Evolutionary conservation across 2,888 invertebrate species (phyloP).

Genomic region (Schizotus pectinicornis): DNA sequence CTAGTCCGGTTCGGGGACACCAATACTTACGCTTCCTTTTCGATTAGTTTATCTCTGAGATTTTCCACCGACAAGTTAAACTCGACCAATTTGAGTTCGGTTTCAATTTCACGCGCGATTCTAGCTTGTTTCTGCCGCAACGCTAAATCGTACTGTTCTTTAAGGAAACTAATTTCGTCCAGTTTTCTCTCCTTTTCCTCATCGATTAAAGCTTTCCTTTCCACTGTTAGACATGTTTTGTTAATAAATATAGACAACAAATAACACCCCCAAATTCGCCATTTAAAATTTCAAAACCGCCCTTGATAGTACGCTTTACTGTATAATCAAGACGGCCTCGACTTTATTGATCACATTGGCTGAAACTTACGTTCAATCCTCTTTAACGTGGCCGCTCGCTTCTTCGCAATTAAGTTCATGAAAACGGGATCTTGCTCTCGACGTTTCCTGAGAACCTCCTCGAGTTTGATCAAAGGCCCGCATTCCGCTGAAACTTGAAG

Average conservation of each 20-base stretch:
- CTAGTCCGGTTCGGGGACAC: not conserved
- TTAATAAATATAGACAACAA: not conserved
- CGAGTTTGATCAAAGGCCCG: conserved; percentile 49
- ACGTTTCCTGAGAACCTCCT: conserved; percentile 39
- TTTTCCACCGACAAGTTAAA: conserved; percentile 46
- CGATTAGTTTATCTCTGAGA: conserved; percentile 49
- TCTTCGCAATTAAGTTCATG: conserved; percentile 49
- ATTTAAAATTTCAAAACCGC: too few relatives aligned
- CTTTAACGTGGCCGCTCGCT: conserved; percentile 49
- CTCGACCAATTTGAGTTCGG: conserved; percentile 47
- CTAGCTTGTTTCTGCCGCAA: conserved; percentile 46
- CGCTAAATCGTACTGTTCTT: conserved; percentile 51
- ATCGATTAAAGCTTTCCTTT: conserved; percentile 45
- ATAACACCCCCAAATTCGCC: too few relatives aligned
- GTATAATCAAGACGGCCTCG: too few relatives aligned
- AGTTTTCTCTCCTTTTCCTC: conserved; percentile 47
- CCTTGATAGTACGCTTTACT: too few relatives aligned
- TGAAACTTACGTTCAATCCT: conserved; percentile 52
- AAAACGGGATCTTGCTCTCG: conserved; percentile 44
- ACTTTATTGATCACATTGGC: too few relatives aligned
- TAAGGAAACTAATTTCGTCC: conserved; percentile 45
- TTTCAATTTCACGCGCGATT: conserved; percentile 47
- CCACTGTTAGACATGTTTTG: conserved; percentile 43
- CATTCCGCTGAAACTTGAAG: conserved; percentile 50
- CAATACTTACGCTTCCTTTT: conserved; percentile 54